Evolutionary conservation across 2,113 vertebrate species (phyloP), one percentile per base, ranked within the genome.

Genomic region (Heloderma charlesbogerti): DNA sequence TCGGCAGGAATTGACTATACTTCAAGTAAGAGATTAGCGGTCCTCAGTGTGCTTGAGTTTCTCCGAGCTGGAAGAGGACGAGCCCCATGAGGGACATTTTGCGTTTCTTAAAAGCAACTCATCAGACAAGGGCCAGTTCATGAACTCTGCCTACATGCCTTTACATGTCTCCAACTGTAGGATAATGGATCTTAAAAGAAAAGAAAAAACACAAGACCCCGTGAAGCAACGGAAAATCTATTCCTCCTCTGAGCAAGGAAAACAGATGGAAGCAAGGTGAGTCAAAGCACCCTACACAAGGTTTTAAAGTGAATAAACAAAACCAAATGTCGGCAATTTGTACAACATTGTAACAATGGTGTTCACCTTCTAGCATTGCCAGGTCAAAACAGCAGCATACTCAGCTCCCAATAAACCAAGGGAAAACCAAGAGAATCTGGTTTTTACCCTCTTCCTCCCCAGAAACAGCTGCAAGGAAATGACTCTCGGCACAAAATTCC

Each of bases 1-100:
- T 69, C 29, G 92, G 80, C 80, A 93, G 86, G 83, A 91, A 51
- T 45, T 80, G 45, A 85, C 84, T 86, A 74, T 81, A 8, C 18
- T 89, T 81, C 74, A 91, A 74, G 83, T 8, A 83, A n/a, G 84
- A 63, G 27, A 91, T 27, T 31, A 89, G 60, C 89, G 40, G 84
- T 9, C 1, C 51, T 37, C 34, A 69, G 60, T 4, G 10, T 25
- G 57, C 75, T 37, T 27, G 45, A 57, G 74, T 43, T 81, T 81
- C 82, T 79, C 82, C 87, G 51, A 80, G 40, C 75, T 72, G 60
- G 43, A 22, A 78, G 20, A 86, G 75, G 85, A 10, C 51, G 12
- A 43, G 40, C 37, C 82, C 71, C 80, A 40, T 6, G 91, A 80
- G 74, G 2, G 25, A 0, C 5, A 3, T 25, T 54, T 79, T 10